These are phyloP conservation scores for Pseudanteris insignis DNA, from an alignment of 2,888 invertebrate genomes.

Conservation along the genomic window DNA sequence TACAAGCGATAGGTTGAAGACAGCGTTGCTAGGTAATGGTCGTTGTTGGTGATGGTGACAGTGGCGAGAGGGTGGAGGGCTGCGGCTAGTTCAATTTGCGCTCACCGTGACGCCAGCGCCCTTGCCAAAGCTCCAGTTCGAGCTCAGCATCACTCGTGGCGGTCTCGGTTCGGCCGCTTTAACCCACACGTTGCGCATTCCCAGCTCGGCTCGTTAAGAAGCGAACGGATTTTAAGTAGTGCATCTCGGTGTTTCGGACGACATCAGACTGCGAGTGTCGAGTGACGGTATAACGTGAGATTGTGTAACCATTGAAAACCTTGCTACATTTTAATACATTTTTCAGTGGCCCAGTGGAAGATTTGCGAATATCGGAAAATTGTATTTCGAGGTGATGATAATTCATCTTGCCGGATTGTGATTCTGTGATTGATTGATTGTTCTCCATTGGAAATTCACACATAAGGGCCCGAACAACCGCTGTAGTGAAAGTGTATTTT, in stretches of 20 bases:
- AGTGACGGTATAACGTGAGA: background rate
- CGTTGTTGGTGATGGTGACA: conserved; percentile 38
- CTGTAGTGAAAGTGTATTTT: conserved; percentile 10
- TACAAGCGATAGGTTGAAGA: conserved; percentile 42
- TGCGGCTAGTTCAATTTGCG: conserved; percentile 52
- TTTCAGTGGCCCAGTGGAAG: too few species aligned
- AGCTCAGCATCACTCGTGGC: conserved; percentile 63
- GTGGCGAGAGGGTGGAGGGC: conserved; percentile 34
- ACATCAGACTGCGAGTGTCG: background rate
- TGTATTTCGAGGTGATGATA: background rate
- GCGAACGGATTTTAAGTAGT: conserved; percentile 10
- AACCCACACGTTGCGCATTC: conserved; percentile 6
- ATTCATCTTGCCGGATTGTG: conserved; percentile 3
- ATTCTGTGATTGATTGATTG: conserved; percentile 2
- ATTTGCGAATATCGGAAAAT: background rate
- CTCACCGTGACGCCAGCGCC: conserved; percentile 61
- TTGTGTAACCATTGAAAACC: conserved; percentile 5
- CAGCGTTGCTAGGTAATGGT: conserved; percentile 48
- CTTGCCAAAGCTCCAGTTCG: conserved; percentile 60
- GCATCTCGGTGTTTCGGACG: background rate
- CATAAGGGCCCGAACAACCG: too few species aligned
- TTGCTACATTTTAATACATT: too few species aligned
- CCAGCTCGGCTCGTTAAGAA: background rate
- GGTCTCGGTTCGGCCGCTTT: conserved; percentile 41
- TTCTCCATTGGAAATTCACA: too few species aligned